Conservation (phyloP, 2,797 vertebrate genomes). For the Zenarchopterus dispar region DNA sequence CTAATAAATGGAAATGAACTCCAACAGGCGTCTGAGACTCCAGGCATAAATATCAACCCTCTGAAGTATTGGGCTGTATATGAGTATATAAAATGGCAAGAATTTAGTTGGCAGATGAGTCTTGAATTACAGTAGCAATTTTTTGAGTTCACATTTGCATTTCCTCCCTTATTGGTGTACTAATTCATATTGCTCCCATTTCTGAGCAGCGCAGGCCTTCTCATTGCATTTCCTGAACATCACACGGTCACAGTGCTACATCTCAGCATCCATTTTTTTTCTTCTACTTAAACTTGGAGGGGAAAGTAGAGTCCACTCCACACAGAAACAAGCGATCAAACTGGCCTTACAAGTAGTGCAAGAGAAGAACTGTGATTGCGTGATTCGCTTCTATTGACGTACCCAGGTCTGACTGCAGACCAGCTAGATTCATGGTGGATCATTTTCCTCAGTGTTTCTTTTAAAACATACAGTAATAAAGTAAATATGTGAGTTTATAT, state of each 20-base stretch:
- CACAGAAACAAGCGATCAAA: not conserved
- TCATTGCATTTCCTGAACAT: not conserved
- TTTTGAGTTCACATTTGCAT: constrained; percentile 3
- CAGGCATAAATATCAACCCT: constrained; percentile 36
- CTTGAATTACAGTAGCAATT: constrained; percentile 27
- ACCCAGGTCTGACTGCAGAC: constrained; percentile 6
- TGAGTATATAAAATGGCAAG: constrained; percentile 28
- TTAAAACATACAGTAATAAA: too few species aligned
- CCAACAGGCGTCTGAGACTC: constrained; percentile 37
- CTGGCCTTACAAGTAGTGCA: not conserved
- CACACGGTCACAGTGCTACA: not conserved
- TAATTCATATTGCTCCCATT: not conserved
- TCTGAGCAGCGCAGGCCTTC: not conserved
- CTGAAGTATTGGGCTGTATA: constrained; percentile 11
- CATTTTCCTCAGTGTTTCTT: too few species aligned
- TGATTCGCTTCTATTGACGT: not conserved
- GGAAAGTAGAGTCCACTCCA: not conserved
- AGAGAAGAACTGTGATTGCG: constrained; percentile 5
- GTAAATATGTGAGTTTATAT: too few species aligned
- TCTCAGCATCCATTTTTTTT: not conserved
- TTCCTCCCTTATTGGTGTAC: not conserved
- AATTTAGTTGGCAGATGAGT: constrained; percentile 5
- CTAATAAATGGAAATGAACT: constrained; percentile 63
- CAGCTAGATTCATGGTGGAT: not conserved
- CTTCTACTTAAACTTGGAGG: not conserved